phyloP scores from a whole-genome alignment of 2,797 vertebrate genomes.

The Dicrostonyx torquatus region DNA sequence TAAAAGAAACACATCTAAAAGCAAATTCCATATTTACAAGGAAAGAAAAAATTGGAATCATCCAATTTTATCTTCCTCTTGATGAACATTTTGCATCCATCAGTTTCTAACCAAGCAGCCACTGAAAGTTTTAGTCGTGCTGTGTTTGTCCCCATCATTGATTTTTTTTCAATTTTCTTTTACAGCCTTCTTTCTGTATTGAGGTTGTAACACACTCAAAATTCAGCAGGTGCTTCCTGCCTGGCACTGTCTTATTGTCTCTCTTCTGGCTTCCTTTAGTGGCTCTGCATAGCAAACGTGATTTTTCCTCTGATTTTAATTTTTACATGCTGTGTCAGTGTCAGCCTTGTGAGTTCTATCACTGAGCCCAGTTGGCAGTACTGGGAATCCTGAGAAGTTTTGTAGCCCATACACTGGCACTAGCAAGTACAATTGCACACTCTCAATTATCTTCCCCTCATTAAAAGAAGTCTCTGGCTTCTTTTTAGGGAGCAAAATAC shows the following conservation, averaged over 20 bases:
- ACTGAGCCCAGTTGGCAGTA: slow-evolving; percentile 13
- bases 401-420: not conserved
- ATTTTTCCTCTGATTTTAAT: slow-evolving; percentile 71
- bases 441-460: not conserved
- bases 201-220: slow-evolving; percentile 11
- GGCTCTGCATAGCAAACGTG: slow-evolving; percentile 53
- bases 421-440: slow-evolving; percentile 2
- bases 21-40: not conserved
- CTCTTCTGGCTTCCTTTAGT: slow-evolving; percentile 36
- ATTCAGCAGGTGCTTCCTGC: slow-evolving; percentile 55
- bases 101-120: slow-evolving; percentile 42
- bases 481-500: slow-evolving; percentile 2
- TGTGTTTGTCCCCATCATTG: slow-evolving; percentile 42
- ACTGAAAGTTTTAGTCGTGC: slow-evolving; percentile 47
- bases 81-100: slow-evolving; percentile 40
- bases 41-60: not conserved
- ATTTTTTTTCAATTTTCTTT: slow-evolving; percentile 67
- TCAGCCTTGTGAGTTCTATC: slow-evolving; percentile 37
- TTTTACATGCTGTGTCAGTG: slow-evolving; percentile 55
- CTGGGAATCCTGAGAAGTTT: not conserved
- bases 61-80: not conserved
- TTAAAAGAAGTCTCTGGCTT: not conserved
- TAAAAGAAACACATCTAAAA: not conserved
- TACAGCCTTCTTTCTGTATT: slow-evolving; percentile 25
- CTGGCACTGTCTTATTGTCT: slow-evolving; percentile 11